Conservation (phyloP, 1,140 invertebrate genomes). For the Holotrichia oblita region DNA sequence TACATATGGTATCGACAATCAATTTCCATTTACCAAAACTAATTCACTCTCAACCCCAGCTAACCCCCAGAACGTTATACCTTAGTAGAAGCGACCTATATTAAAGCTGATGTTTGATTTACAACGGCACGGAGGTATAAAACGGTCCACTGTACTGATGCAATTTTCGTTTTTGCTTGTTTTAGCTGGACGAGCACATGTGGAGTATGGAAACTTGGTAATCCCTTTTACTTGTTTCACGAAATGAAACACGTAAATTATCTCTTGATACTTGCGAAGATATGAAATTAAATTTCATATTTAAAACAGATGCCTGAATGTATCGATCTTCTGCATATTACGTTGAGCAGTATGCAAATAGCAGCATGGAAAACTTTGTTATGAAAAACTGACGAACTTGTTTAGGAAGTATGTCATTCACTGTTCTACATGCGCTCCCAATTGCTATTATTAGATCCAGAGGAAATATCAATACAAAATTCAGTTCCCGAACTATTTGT, state of each 20-base stretch:
- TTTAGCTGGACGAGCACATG: not conserved
- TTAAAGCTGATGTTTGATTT: not conserved
- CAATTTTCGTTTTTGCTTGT: slow-evolving; percentile 5
- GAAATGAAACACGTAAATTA: slow-evolving; percentile 6
- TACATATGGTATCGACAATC: not conserved
- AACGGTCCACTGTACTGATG: not conserved
- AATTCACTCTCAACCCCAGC: not conserved
- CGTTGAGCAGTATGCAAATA: too few species aligned
- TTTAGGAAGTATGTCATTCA: too few species aligned
- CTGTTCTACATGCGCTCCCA: too few species aligned
- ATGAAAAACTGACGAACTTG: too few species aligned
- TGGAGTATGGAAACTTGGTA: not conserved
- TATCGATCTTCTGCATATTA: too few species aligned
- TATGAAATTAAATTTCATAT: not conserved
- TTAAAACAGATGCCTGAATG: too few species aligned
- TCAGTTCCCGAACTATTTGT: too few species aligned
- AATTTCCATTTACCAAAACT: slow-evolving; percentile 7
- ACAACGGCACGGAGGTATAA: not conserved
- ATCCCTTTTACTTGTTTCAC: not conserved
- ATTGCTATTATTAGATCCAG: too few species aligned
- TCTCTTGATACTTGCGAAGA: not conserved
- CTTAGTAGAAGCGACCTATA: not conserved
- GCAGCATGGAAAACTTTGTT: too few species aligned
- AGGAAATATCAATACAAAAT: too few species aligned
- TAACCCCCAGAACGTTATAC: not conserved